These are phyloP conservation scores for Ormyrus thymus DNA, from an alignment of 2,888 invertebrate genomes.

Conservation along the genomic window DNA sequence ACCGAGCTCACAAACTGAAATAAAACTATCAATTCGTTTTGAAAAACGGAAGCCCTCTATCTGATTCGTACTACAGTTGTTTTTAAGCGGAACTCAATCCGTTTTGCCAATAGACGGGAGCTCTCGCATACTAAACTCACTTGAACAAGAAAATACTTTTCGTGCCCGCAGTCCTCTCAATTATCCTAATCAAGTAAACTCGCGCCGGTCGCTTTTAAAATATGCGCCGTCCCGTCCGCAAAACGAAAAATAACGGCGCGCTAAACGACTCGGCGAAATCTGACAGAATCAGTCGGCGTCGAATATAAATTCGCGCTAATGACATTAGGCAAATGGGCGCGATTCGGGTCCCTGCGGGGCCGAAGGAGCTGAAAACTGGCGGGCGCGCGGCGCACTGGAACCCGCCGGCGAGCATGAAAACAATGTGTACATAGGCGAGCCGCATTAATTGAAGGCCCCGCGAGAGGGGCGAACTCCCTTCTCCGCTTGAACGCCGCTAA, in stretches of 20 bases:
- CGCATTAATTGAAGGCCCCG: conserved; percentile 29
- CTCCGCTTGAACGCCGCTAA: conserved; percentile 33
- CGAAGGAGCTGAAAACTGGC: background rate
- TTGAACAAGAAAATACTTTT: too few relatives aligned
- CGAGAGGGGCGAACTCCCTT: background rate
- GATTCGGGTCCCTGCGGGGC: background rate
- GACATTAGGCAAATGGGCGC: conserved; percentile 35
- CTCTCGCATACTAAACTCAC: too few relatives aligned
- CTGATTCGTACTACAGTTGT: too few relatives aligned
- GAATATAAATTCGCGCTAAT: conserved; percentile 35
- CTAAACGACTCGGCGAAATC: background rate
- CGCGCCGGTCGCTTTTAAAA: too few relatives aligned
- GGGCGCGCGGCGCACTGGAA: background rate
- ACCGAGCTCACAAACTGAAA: too few relatives aligned
- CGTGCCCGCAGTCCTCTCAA: too few relatives aligned
- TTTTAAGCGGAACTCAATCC: too few relatives aligned
- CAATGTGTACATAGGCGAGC: conserved; percentile 17
- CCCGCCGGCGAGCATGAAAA: background rate
- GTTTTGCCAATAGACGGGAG: too few relatives aligned
- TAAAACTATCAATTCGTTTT: too few relatives aligned
- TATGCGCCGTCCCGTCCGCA: too few relatives aligned
- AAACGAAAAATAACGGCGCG: background rate
- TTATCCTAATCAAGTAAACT: too few relatives aligned
- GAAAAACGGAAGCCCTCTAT: too few relatives aligned
- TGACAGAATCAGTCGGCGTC: conserved; percentile 15